Base-by-base conservation (phyloP, 2,888 invertebrate genomes). In the Tenthredo amoena region DNA sequence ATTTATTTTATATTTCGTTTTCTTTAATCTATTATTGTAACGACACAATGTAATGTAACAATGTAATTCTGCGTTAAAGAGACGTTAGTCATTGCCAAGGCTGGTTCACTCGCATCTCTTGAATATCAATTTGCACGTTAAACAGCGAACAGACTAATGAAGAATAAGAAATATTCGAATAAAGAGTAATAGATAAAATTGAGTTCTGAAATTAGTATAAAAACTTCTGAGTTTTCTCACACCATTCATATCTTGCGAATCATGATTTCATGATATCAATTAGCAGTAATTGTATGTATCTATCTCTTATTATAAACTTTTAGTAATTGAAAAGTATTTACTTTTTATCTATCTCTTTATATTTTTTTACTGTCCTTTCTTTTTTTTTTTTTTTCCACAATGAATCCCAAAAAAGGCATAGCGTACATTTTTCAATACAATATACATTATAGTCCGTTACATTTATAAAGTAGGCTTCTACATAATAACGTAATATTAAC, bases 371-470 rank as follows among this genome's bases (percentile, higher is more conserved):
- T 43, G 21, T 37, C n/a, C 2, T 43, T 21, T 74, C 26, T 15
- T 5, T 12, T 12, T 74, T 31, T 2, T n/a, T 50, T 34, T 34
- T 72, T 72, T 21, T 40, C 43, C 10, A 74, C 47, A 77, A 81
- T 81, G 58, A 81, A 37, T 81, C 62, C 81, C 81, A 81, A 81
- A 62, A 62, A 81, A 81, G 81, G 81, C 81, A 47, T 81, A 62
- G 81, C 62, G 21, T 81, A 81, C 81, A 62, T 43, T 31, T 79
- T 43, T 81, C 12, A 62, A 81, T 81, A 81, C 81, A 62, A 62
- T 81, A 62, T 81, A 81, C 79, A 79, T 79, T 79, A 81, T 81
- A 81, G 81, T 62, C 81, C 34, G 40, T 77, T 77, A 77, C 81
- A 81, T 81, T 37, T 77, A 34, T 62, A 58, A 81, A 81, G 58